phyloP scores from a whole-genome alignment of 1,140 invertebrate genomes.

The Trissolcus basalis region DNA sequence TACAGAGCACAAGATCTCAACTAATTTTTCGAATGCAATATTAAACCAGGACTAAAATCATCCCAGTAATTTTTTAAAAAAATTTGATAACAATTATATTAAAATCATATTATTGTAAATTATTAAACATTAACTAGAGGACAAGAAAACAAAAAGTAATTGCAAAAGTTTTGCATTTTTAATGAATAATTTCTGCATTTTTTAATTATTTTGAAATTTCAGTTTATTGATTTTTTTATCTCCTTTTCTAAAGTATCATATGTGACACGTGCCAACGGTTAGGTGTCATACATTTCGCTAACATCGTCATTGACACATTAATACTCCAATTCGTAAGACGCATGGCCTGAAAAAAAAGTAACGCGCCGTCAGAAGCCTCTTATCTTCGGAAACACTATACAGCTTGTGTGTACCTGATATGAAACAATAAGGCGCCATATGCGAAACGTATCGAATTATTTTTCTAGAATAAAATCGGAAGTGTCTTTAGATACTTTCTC shows the following conservation, averaged over 20 bases:
- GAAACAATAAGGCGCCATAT: constrained; percentile 41
- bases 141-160: too few species aligned
- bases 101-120: too few species aligned
- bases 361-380: constrained; percentile 46
- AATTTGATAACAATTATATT: too few species aligned
- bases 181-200: constrained; percentile 4
- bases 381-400: constrained; percentile 55
- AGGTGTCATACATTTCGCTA: constrained; percentile 25
- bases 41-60: too few species aligned
- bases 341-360: constrained; percentile 38
- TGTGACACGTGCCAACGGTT: constrained; percentile 46
- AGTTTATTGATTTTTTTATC: constrained; percentile 10
- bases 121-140: too few species aligned
- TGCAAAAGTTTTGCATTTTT: too few species aligned
- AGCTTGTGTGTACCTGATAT: constrained; percentile 42
- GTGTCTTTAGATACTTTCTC: too few species aligned
- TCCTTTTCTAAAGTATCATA: constrained; percentile 19
- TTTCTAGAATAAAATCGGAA: constrained; percentile 7
- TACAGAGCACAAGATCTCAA: too few species aligned
- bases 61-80: too few species aligned
- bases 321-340: constrained; percentile 47
- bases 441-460: constrained; percentile 36
- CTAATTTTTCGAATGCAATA: too few species aligned
- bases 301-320: constrained; percentile 45
- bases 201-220: background rate